phyloP scores from a whole-genome alignment of 2,113 vertebrate species.

The Fulmarus glacialis region DNA sequence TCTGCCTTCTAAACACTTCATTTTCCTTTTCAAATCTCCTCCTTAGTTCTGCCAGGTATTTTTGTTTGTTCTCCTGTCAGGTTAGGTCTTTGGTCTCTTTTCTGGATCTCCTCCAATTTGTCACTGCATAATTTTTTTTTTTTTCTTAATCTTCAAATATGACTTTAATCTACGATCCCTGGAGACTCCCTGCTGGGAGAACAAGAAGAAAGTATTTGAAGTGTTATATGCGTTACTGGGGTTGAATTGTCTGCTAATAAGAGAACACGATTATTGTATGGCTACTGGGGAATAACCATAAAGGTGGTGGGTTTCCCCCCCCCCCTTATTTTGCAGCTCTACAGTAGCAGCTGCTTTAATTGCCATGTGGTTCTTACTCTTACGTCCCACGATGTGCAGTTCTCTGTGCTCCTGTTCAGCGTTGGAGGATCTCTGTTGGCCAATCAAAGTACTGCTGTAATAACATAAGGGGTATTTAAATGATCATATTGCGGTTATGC shows the following conservation, averaged over 20 bases:
- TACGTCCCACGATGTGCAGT: background rate
- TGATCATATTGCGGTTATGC: rapidly evolving
- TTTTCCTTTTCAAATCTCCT: background rate
- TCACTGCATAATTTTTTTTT: background rate
- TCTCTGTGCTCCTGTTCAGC: background rate
- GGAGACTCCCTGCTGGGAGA: background rate
- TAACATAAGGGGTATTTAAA: background rate
- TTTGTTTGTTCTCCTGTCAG: background rate
- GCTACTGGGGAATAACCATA: background rate
- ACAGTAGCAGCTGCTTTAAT: background rate
- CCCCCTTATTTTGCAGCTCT: background rate
- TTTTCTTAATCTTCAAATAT: background rate
- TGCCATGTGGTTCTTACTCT: background rate
- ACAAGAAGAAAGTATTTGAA: background rate
- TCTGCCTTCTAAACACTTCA: background rate
- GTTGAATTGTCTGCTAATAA: background rate
- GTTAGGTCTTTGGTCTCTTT: background rate
- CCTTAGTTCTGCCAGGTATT: background rate
- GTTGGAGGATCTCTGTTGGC: background rate
- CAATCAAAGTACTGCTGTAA: background rate
- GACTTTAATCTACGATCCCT: background rate
- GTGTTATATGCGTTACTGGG: background rate
- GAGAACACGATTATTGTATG: background rate
- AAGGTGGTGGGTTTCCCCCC: background rate
- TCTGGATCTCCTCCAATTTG: background rate